Base-by-base conservation (phyloP, 2,797 vertebrate genomes). In the Gymnothorax javanicus region DNA sequence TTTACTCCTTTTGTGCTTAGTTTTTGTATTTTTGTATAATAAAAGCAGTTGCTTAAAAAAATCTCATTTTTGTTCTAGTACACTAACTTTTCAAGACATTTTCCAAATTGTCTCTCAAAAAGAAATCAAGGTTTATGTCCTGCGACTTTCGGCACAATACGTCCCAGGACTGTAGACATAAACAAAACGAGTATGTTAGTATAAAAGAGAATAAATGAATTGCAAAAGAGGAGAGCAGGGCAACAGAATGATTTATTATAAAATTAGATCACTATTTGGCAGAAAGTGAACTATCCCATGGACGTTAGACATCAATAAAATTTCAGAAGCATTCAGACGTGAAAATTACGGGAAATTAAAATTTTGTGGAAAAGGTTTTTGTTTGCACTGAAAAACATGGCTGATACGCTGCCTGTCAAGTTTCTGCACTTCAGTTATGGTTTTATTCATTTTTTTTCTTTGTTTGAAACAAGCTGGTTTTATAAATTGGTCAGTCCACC, bases 21-120 rank as follows among this genome's bases (percentile, higher is more conserved):
- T 59, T 83, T 82, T 83, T 83, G 57, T 83, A 82, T 82, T 58
- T 82, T 82, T 58, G 81, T 58, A 59, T n/a, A 83, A 13, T 83
- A 83, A 83, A 83, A 83, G 57, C 20, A 56, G 4, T 77, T 77
- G 69, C 73, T 77, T 23, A 56, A 56, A 6, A 56, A 9, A 77
- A 77, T 23, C 52, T 81, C 17, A 20, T 52, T 54, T 56, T 54
- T 54, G 82, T 83, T 83, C 33, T 12, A 59, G 15, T 15, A 20
- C 69, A 15, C 23, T 20, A 7, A 43, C 7, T 77, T 77, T 20
- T 50, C 52, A 27, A 59, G 81, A 9, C 56, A 3, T 3, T 83
- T 33, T 9, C 3, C 27, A 59, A 59, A 59, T 9, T 43, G 7
- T 2, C 3, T 0, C 27, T n/a, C 25, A 7, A 58, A 58, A 58